Conservation (phyloP, 2,888 invertebrate genomes). For the Glomeris marginata region DNA sequence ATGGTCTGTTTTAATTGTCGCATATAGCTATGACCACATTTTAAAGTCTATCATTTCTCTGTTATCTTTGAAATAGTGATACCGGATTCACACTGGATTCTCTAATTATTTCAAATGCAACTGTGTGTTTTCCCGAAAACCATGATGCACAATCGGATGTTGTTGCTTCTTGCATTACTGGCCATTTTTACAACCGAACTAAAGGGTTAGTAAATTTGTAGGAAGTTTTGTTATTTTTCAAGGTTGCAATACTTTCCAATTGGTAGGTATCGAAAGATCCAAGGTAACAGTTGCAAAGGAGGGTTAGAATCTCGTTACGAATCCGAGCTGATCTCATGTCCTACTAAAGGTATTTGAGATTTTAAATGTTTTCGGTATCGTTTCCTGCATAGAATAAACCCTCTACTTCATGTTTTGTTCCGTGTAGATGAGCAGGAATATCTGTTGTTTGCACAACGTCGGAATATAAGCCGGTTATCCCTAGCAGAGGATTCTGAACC, state of each 20-base stretch:
- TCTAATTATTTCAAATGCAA: slow-evolving; percentile 7
- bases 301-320: slow-evolving; percentile 51
- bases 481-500: slow-evolving; percentile 27
- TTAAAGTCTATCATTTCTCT: not conserved
- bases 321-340: slow-evolving; percentile 44
- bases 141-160: slow-evolving; percentile 27
- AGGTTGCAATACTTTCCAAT: not conserved
- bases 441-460: slow-evolving; percentile 60
- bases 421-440: slow-evolving; percentile 48
- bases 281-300: slow-evolving; percentile 62
- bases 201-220: slow-evolving; percentile 41
- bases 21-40: too few relatives aligned
- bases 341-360: slow-evolving; percentile 23
- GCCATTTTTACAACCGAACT: slow-evolving; percentile 56
- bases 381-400: not conserved
- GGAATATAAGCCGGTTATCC: slow-evolving; percentile 56
- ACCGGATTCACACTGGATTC: slow-evolving; percentile 10
- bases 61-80: slow-evolving; percentile 3
- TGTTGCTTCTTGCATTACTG: slow-evolving; percentile 51
- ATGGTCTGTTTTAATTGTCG: slow-evolving; percentile 43
- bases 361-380: not conserved
- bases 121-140: slow-evolving; percentile 46
- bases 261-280: slow-evolving; percentile 54
- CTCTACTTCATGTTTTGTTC: slow-evolving; percentile 7
- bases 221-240: not conserved